Evolutionary conservation across 2,888 invertebrate genomes (phyloP).

Genomic region (Apotomis turbidana): DNA sequence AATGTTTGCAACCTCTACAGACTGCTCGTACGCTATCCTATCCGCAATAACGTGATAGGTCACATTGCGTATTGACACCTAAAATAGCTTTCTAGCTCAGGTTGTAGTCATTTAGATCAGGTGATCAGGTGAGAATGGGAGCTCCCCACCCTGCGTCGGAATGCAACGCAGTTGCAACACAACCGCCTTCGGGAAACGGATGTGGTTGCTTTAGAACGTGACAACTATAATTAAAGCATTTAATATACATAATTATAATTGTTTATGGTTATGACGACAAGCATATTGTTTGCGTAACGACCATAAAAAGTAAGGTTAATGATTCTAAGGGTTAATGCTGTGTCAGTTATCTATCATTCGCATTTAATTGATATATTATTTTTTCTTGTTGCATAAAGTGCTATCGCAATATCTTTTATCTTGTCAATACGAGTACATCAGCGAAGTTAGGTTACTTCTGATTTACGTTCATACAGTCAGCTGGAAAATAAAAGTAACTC

Average conservation of each 20-base stretch:
- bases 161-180: constrained; percentile 52
- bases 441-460: no score
- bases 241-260: constrained; percentile 13
- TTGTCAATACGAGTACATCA: no score
- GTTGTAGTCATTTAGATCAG: neutral
- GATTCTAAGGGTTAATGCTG: neutral
- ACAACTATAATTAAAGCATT: constrained; percentile 38
- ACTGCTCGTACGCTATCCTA: neutral
- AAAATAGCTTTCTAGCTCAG: neutral
- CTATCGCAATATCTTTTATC: no score
- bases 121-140: constrained; percentile 21
- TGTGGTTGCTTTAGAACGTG: constrained; percentile 56
- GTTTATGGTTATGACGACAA: constrained; percentile 6
- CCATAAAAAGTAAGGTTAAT: neutral
- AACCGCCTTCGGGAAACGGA: constrained; percentile 68
- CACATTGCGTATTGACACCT: neutral
- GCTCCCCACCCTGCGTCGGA: constrained; percentile 41
- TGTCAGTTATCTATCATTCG: neutral
- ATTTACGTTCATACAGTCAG: no score
- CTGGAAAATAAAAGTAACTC: no score
- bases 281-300: constrained; percentile 13
- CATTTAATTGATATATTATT: neutral
- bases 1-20: no score
- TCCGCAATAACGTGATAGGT: neutral
- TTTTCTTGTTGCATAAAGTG: neutral